Evolutionary conservation across 2,888 invertebrate species (phyloP).

Genomic region (Heliconius cydno): DNA sequence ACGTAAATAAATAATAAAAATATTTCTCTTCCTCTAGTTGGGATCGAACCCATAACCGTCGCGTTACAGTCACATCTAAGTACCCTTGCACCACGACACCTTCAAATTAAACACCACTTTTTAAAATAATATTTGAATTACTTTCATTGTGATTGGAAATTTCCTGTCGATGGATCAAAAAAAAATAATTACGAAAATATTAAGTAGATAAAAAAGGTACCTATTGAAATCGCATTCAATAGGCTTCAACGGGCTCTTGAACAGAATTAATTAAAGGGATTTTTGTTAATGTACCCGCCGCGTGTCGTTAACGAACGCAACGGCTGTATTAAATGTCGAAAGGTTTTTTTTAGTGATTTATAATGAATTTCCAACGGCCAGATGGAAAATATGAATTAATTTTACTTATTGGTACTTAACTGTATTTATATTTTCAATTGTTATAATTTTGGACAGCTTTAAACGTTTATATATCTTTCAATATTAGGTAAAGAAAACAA

Average conservation of each 20-base stretch:
- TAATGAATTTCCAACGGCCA: neutral
- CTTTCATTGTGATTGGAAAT: neutral
- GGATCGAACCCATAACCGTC: too few species aligned
- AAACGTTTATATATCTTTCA: neutral
- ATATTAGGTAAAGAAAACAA: too few species aligned
- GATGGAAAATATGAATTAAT: neutral
- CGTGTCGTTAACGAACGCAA: constrained; percentile 26
- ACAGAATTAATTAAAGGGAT: constrained; percentile 35
- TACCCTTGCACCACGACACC: too few species aligned
- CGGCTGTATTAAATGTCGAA: constrained; percentile 21
- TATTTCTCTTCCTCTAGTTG: too few species aligned
- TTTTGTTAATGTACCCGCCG: constrained; percentile 29
- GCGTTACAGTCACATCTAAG: too few species aligned
- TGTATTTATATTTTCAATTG: neutral
- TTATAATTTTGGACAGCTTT: neutral
- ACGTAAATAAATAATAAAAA: too few species aligned
- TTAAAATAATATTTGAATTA: neutral
- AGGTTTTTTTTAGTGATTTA: constrained; percentile 21
- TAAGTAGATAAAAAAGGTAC: constrained; percentile 22
- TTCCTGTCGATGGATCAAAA: neutral
- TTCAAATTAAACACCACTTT: neutral
- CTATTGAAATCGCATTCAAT: constrained; percentile 24
- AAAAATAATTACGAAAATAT: constrained; percentile 23
- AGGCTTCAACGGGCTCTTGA: constrained; percentile 28
- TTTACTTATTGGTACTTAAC: neutral